A percentile compares a stretch with the other conserved stretches of the same genome.
These are phyloP conservation scores for Vulpes lagopus DNA, from an alignment of 2,113 vertebrate genomes.

Conservation along the genomic window DNA sequence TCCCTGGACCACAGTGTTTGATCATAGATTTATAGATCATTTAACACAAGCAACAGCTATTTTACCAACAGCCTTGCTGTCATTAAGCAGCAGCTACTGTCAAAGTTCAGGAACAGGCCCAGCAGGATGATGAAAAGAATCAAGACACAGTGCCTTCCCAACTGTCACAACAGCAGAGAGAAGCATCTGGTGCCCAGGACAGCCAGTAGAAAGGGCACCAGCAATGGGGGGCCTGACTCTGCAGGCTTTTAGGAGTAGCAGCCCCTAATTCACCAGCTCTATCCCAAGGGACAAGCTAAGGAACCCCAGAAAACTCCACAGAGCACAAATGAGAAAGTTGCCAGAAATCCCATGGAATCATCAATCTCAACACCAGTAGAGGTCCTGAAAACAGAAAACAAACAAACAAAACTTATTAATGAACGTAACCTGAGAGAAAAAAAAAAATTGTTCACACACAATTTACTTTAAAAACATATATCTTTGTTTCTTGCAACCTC, in stretches of 20 bases:
- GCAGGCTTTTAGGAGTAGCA: not conserved
- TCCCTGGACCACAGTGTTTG: slow-evolving; percentile 73
- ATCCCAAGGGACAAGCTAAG: not conserved
- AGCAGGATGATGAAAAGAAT: slow-evolving; percentile 68
- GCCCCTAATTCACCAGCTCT: not conserved
- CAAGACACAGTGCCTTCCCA: slow-evolving; percentile 68
- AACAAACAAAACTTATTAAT: not conserved
- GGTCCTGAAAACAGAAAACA: not conserved
- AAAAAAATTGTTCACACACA: not conserved
- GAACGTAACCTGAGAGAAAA: not conserved
- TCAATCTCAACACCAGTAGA: not conserved
- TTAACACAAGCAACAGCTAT: slow-evolving; percentile 67
- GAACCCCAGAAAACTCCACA: not conserved
- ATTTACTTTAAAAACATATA: not conserved
- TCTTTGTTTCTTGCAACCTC: slow-evolving; percentile 35
- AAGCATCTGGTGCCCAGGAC: slow-evolving; percentile 58
- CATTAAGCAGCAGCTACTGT: slow-evolving; percentile 71
- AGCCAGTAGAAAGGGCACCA: not conserved
- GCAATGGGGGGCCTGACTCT: not conserved
- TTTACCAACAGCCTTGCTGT: slow-evolving; percentile 75
- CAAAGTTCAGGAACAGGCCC: slow-evolving; percentile 75
- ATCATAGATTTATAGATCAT: slow-evolving; percentile 83
- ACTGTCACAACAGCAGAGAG: slow-evolving; percentile 44
- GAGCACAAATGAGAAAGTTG: not conserved
- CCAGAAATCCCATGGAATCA: not conserved